Conservation (phyloP, 2,888 invertebrate species). For the Drosophila mulleri region DNA sequence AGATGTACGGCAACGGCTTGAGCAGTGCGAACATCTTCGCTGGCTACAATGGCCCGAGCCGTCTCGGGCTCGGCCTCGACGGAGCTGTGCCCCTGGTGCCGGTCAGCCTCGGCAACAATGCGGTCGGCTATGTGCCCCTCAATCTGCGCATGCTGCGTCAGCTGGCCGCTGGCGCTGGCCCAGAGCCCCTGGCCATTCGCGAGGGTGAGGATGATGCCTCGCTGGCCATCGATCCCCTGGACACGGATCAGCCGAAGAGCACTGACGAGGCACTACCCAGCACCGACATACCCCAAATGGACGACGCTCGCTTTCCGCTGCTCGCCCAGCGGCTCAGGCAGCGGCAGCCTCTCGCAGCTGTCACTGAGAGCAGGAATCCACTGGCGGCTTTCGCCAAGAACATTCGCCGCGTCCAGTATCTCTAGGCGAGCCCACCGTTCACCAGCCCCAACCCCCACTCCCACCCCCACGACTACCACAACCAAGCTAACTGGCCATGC, state of each 20-base stretch:
- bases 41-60: background rate
- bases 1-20: constrained; percentile 22
- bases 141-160: constrained; percentile 59
- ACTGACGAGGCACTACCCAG: background rate
- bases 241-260: background rate
- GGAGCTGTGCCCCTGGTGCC: constrained; percentile 59
- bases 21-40: background rate
- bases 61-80: constrained; percentile 1
- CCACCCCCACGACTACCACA: background rate
- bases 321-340: constrained; percentile 43
- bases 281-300: background rate
- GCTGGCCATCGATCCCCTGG: background rate
- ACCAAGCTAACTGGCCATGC: background rate
- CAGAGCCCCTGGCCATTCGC: constrained; percentile 19
- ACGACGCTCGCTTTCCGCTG: constrained; percentile 10
- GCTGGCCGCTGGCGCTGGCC: constrained; percentile 9
- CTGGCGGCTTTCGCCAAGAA: constrained; percentile 61
- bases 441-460: background rate
- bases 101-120: constrained; percentile 58
- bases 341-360: constrained; percentile 7
- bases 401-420: constrained; percentile 56
- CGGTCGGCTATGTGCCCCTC: constrained; percentile 61
- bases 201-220: constrained; percentile 36
- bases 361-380: constrained; percentile 29
- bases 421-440: constrained; percentile 34